Evolutionary conservation across 2,113 vertebrate genomes (phyloP).

Genomic region (Larimichthys crocea): DNA sequence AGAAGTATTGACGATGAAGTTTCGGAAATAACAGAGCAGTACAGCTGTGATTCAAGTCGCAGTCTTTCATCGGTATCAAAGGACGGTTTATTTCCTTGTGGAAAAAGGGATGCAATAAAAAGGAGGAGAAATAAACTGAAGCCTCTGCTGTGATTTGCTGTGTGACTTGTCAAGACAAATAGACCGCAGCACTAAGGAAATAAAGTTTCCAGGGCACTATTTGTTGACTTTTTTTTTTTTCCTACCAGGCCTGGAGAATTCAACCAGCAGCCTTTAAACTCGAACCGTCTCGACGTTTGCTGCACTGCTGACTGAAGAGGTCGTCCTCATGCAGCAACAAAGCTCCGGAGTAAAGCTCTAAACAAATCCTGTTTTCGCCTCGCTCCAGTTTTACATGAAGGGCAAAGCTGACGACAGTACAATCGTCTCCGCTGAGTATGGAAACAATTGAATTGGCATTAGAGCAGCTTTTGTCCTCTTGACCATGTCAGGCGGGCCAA

Average conservation of each 20-base stretch:
- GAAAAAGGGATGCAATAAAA: conserved; percentile 57
- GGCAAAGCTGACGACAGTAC: conserved; percentile 55
- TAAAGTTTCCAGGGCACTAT: neutral
- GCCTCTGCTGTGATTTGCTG: conserved; percentile 45
- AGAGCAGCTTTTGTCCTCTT: conserved; percentile 58
- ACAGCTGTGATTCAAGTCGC: conserved; percentile 50
- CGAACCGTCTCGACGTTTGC: conserved; percentile 30
- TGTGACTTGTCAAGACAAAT: conserved; percentile 27
- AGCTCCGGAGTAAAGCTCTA: conserved; percentile 56
- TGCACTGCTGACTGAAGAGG: conserved; percentile 38
- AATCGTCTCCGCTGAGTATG: conserved; percentile 47
- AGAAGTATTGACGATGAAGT: conserved; percentile 47
- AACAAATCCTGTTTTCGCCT: conserved; percentile 65
- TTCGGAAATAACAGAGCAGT: conserved; percentile 45
- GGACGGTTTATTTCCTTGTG: conserved; percentile 58
- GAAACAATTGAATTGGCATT: conserved; percentile 55
- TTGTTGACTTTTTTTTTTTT: conserved; percentile 1
- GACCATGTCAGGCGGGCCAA: conserved; percentile 33
- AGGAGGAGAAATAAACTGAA: conserved; percentile 28
- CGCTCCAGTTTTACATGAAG: conserved; percentile 54
- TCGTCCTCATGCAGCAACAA: conserved; percentile 45
- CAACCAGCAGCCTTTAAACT: conserved; percentile 14
- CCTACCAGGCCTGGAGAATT: conserved; percentile 24
- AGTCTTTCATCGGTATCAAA: conserved; percentile 70
- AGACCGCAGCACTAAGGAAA: neutral